Conservation (phyloP, 1,140 invertebrate genomes). For the Argopecten irradians region DNA sequence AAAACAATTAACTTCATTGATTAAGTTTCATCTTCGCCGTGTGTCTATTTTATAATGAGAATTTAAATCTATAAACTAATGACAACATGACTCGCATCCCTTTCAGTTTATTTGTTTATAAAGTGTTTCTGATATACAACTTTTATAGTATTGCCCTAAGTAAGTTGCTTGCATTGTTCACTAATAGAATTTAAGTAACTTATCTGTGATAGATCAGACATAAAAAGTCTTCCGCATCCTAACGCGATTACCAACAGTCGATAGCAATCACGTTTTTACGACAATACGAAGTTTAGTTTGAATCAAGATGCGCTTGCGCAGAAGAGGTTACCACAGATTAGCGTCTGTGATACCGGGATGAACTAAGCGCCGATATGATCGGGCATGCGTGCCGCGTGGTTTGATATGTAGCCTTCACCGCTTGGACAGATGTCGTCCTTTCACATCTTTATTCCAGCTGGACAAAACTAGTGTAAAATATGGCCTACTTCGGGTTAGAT, state of each 20-base stretch:
- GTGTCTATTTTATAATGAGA: too few species aligned
- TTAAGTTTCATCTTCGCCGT: too few species aligned
- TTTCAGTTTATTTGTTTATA: not conserved
- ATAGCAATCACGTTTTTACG: not conserved
- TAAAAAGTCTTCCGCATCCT: not conserved
- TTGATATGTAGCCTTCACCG: not conserved
- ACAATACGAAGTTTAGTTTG: not conserved
- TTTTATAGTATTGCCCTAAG: not conserved
- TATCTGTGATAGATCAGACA: not conserved
- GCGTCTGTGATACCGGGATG: not conserved
- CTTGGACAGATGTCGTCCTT: slow-evolving; percentile 1
- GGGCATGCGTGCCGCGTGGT: slow-evolving; percentile 1
- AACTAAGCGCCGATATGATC: slow-evolving; percentile 20
- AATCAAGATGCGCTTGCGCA: not conserved
- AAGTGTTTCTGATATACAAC: too few species aligned
- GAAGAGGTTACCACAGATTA: not conserved
- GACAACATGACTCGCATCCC: too few species aligned
- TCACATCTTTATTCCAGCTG: not conserved
- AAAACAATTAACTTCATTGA: too few species aligned
- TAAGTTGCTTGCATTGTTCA: not conserved
- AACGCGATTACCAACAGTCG: not conserved
- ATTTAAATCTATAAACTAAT: too few species aligned
- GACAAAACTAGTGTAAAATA: slow-evolving; percentile 17
- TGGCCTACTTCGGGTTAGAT: not conserved
- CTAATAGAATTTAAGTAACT: not conserved